Evolutionary conservation across 2,797 vertebrate genomes (phyloP), one percentile per base, ranked within the genome.

Genomic region (Benthosema pterotum): DNA sequence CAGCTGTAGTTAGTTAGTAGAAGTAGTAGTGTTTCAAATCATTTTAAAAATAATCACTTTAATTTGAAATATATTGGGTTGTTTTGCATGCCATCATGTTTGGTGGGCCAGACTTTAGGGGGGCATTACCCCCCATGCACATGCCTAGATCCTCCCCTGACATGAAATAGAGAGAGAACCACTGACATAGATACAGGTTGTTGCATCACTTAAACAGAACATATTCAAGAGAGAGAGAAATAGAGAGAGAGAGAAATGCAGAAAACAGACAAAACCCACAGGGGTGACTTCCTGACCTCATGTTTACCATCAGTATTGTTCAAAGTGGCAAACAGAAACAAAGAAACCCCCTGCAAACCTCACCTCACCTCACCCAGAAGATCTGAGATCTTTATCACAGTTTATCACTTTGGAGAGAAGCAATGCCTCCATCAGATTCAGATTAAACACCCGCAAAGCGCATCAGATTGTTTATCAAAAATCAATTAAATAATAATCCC

Each of bases 221-320:
- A 51, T 3, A 22, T n/a, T n/a, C n/a, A 11, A 67, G 56, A 46
- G 56, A 46, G 17, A n/a, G 17, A 14, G 42, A 46, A 13, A 46
- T 12, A 45, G 42, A 57, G 42, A 46, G 18, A 68, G 50, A 52
- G 72, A 52, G 79, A 56, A 13, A 61, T 53, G 4, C 55, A 18
- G 22, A 68, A 51, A 52, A 52, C 79, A 56, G 15, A 60, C 56
- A 7, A n/a, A n/a, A 57, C 63, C 65, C 4, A 55, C 28, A 82
- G 78, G 2, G 8, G 8, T 87, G 73, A 89, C 92, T 90, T 88
- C 85, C 87, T 92, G 89, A 92, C 89, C 87, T 85, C 69, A 82
- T 76, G 67, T 72, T 57, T 76, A 79, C 59, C 63, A 65, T 25
- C 68, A 42, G 12, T 77, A 78, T 69, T 83, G 77, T 79, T 87